These are phyloP conservation scores for Edolisoma coerulescens DNA, from an alignment of 2,113 vertebrate genomes.

Conservation along the genomic window DNA sequence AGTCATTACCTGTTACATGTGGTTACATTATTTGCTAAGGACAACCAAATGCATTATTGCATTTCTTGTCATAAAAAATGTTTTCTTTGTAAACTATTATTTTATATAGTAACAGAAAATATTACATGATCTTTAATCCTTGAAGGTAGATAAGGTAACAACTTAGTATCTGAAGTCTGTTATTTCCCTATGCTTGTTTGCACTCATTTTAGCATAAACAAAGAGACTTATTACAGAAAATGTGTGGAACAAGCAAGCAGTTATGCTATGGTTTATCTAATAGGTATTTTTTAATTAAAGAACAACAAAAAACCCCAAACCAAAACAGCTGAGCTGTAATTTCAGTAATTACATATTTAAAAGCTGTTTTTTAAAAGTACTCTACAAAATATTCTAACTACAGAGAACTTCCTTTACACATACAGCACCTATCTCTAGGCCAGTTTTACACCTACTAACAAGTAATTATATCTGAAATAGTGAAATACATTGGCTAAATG, in stretches of 20 bases:
- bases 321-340: neutral
- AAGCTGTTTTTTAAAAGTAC: neutral
- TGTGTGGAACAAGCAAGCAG: neutral
- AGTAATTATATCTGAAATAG: neutral
- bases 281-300: neutral
- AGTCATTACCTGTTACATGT: neutral
- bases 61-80: neutral
- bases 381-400: neutral
- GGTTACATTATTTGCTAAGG: neutral
- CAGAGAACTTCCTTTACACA: neutral
- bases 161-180: neutral
- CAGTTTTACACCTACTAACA: neutral
- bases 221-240: neutral
- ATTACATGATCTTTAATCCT: neutral
- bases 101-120: neutral
- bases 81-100: neutral
- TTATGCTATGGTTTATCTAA: neutral
- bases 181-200: neutral
- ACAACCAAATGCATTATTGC: neutral
- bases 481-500: neutral
- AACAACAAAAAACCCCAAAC: neutral
- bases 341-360: neutral
- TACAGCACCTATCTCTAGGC: neutral
- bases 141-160: neutral
- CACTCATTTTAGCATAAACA: neutral